These are phyloP conservation scores for Geodia barretti DNA, from an alignment of 37 sponge, comb jelly and placozoan genomes.

Conservation along the genomic window DNA sequence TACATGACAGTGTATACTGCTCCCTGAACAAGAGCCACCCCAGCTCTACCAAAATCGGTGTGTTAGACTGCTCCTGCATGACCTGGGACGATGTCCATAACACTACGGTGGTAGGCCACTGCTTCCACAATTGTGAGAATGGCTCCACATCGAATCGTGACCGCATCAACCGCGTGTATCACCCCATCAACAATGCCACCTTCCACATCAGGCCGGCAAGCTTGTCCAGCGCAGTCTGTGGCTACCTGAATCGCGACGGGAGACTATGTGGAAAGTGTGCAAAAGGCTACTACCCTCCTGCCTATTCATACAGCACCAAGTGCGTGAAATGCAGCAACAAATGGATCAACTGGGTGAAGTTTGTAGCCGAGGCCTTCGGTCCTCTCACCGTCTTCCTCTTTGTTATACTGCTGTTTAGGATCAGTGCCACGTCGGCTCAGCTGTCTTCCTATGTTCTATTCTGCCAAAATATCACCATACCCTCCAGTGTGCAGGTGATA, in stretches of 20 bases:
- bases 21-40: neutral
- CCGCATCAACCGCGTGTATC: neutral
- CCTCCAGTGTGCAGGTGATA: neutral
- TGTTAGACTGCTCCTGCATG: conserved; percentile 7
- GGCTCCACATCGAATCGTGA: too few species aligned
- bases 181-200: neutral
- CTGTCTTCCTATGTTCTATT: conserved; percentile 57
- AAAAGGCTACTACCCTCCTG: conserved; percentile 7
- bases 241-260: conserved; percentile 29
- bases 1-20: neutral
- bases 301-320: conserved; percentile 24
- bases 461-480: conserved; percentile 37
- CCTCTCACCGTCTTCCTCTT: conserved; percentile 61
- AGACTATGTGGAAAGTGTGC: conserved; percentile 63
- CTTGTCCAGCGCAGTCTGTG: conserved; percentile 24
- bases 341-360: conserved; percentile 1
- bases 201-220: neutral
- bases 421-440: conserved; percentile 51
- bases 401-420: conserved; percentile 47
- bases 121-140: conserved; percentile 1
- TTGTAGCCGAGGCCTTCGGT: conserved; percentile 11
- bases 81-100: conserved; percentile 1
- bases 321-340: conserved; percentile 3
- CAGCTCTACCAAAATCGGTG: neutral
- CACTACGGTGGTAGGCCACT: conserved; percentile 5